phyloP scores from a whole-genome alignment of 2,797 vertebrate genomes.

The Halcyon chelicuti region DNA sequence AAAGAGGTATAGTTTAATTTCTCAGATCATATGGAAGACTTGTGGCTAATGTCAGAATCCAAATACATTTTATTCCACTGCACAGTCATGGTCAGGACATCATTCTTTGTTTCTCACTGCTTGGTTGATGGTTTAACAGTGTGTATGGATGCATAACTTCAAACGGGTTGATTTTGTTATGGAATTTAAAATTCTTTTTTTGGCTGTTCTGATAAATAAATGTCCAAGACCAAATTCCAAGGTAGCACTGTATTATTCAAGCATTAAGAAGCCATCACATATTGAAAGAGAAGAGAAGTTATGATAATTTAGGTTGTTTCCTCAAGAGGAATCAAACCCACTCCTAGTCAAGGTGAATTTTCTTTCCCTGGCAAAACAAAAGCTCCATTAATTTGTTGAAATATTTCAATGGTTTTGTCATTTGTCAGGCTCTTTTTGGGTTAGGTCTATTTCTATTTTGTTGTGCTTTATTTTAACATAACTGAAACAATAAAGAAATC shows the following conservation, averaged over 20 bases:
- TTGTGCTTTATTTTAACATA: neutral
- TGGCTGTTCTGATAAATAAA: neutral
- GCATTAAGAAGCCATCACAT: neutral
- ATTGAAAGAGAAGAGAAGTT: neutral
- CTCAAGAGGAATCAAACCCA: neutral
- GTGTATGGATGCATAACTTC: neutral
- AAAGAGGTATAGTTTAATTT: neutral
- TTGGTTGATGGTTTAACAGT: neutral
- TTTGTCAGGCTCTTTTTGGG: neutral
- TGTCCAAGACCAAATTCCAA: neutral
- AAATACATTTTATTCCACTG: neutral
- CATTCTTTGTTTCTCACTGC: neutral
- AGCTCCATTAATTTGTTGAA: neutral
- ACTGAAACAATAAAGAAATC: neutral
- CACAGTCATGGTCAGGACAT: neutral
- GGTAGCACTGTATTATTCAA: neutral
- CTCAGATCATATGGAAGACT: neutral
- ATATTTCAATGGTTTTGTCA: neutral
- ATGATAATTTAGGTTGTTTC: neutral
- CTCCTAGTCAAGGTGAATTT: neutral
- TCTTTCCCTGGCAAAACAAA: neutral
- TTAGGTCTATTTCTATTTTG: neutral
- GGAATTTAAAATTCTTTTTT: neutral
- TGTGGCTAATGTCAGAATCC: fast-evolving
- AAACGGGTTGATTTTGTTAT: neutral